Conservation (phyloP, 2,888 invertebrate species). For the Tenthredo distinguenda region DNA sequence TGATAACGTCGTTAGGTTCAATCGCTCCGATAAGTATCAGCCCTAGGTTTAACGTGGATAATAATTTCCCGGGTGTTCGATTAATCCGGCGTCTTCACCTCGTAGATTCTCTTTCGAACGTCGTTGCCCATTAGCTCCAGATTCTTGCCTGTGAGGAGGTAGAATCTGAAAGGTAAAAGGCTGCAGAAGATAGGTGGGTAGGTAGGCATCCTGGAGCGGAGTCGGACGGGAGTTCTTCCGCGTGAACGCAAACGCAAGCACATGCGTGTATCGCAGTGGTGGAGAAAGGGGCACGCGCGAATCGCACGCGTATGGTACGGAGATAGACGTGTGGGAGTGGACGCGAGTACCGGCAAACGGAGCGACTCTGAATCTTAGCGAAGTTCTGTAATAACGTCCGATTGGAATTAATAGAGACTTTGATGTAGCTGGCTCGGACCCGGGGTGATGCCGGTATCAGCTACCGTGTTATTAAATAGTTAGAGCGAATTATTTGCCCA, state of each 20-base stretch:
- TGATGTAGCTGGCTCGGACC: conserved; percentile 63
- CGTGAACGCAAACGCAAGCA: not conserved
- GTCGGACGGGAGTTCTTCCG: not conserved
- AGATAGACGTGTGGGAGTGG: conserved; percentile 9
- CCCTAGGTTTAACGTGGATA: not conserved
- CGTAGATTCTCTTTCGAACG: conserved; percentile 21
- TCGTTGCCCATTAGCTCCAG: conserved; percentile 12
- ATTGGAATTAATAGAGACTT: conserved; percentile 69
- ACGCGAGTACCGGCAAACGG: not conserved
- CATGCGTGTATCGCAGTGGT: not conserved
- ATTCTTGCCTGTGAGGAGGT: not conserved
- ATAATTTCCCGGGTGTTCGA: not conserved
- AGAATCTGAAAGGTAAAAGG: conserved; percentile 15
- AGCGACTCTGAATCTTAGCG: conserved; percentile 34
- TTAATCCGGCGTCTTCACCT: conserved; percentile 23
- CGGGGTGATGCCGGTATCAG: conserved; percentile 64
- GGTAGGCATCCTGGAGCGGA: not conserved
- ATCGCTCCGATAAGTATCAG: not conserved
- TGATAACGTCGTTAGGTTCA: not conserved
- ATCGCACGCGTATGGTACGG: not conserved
- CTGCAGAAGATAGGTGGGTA: not conserved
- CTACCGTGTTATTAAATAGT: conserved; percentile 69
- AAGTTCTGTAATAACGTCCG: conserved; percentile 63
- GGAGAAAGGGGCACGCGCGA: conserved; percentile 34
- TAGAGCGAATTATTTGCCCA: conserved; percentile 62